Base-by-base conservation (phyloP, 2,113 vertebrate genomes). In the Leuciscus idus region DNA sequence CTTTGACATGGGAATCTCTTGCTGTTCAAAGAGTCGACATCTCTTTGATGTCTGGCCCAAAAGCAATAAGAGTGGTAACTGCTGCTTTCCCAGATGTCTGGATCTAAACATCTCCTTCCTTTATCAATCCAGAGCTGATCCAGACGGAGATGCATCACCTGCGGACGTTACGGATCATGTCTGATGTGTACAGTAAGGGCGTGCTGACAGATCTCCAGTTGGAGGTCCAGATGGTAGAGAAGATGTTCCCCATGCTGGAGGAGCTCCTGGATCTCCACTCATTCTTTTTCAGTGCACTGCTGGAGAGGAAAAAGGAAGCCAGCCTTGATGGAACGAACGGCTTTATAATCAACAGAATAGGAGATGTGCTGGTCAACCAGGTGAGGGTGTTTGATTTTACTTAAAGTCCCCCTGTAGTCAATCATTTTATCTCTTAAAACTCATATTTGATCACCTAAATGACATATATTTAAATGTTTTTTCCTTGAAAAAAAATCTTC, bases 111-210 rank as follows among this genome's bases (percentile, higher is more conserved):
- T 33, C 4, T 5, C 64, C 17, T 52, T 59, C 28, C 39, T 79
- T 21, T 66, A 15, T 74, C 11, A 17, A 15, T 62, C 13, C 93
- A 99, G 98, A 99, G 91, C 88, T 99, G 43, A 98, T 99, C 95
- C 98, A 99, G 92, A 99, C 98, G 0, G 98, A 99, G 93, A 96
- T 99, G 93, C 98, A 99, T 90, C 98, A 99, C 23, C 88, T 99
- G 75, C 96, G 97, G 48, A 99, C 98, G 0, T 91, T 99, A 91
- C 97, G 97, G 90, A 98, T 99, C 90, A 98, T 99, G 98, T 96
- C 95, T 0, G 97, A 99, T 0, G 97, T 99, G 1, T 99, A 97
- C 93, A 96, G 96, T 26, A 95, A 97, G 64, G 98, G 97, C 5
- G 95, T 99, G 93, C 62, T 95, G 83, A 95, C 96, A 10, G 98